These are phyloP conservation scores for Notiomystis cincta DNA, from an alignment of 2,113 vertebrate species.

Conservation along the genomic window DNA sequence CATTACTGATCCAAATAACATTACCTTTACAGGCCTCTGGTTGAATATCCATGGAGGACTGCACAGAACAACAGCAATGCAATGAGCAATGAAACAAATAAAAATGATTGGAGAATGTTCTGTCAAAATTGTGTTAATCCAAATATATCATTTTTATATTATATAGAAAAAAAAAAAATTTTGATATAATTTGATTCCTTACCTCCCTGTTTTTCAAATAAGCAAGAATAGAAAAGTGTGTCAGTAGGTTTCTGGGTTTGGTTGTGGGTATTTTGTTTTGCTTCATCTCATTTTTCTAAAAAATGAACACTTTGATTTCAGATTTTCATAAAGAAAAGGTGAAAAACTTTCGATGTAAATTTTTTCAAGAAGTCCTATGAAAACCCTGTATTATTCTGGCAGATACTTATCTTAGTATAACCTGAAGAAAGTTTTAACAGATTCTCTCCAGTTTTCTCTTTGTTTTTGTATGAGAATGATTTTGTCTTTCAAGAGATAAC, in stretches of 20 bases:
- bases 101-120: background rate
- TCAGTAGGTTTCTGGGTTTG: background rate
- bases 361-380: background rate
- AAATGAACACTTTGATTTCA: background rate
- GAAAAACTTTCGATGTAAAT: background rate
- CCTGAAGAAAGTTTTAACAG: background rate
- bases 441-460: background rate
- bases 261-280: background rate
- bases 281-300: background rate
- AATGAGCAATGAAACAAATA: background rate
- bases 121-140: background rate
- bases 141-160: background rate
- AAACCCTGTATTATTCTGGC: background rate
- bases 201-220: background rate
- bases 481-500: background rate
- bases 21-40: background rate
- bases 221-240: background rate
- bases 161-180: background rate
- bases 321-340: background rate
- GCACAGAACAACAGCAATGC: background rate
- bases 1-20: background rate
- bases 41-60: background rate
- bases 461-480: background rate
- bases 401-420: background rate
- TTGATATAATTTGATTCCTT: background rate